A percentile compares a stretch with the other conserved stretches of the same genome.
Evolutionary conservation across 2,888 invertebrate species (phyloP).

Genomic region (Andrena trimmerana): DNA sequence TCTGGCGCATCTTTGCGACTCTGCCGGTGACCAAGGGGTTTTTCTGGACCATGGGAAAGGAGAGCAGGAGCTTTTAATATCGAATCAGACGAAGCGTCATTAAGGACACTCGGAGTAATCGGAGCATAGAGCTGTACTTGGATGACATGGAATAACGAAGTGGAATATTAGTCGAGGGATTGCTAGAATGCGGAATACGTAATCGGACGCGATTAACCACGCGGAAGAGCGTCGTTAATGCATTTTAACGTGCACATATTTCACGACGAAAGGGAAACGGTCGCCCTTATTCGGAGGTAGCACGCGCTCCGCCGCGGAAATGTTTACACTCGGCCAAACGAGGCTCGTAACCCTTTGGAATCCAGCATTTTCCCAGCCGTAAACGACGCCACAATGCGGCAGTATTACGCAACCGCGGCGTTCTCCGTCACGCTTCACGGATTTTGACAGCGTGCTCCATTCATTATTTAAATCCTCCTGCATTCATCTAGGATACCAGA

Average conservation of each 20-base stretch:
- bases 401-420: constrained; percentile 72
- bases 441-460: constrained; percentile 74
- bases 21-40: background rate
- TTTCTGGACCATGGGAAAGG: background rate
- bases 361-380: constrained; percentile 75
- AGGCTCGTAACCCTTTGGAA: constrained; percentile 59
- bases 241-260: constrained; percentile 21
- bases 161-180: background rate
- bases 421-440: constrained; percentile 76
- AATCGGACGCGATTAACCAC: constrained; percentile 38
- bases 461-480: constrained; percentile 61
- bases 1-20: background rate
- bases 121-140: background rate
- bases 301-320: constrained; percentile 47
- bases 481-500: constrained; percentile 29
- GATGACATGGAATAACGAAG: background rate
- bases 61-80: background rate
- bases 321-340: constrained; percentile 45
- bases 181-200: background rate
- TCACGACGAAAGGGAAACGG: background rate
- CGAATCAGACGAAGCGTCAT: too few relatives aligned
- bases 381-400: constrained; percentile 61
- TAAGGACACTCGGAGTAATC: too few relatives aligned
- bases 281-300: constrained; percentile 40
- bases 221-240: constrained; percentile 6